Percentiles rank a stretch among this genome's conserved stretches.
Evolutionary conservation across 2,113 vertebrate genomes (phyloP).

Genomic region (Percopsis transmontana): DNA sequence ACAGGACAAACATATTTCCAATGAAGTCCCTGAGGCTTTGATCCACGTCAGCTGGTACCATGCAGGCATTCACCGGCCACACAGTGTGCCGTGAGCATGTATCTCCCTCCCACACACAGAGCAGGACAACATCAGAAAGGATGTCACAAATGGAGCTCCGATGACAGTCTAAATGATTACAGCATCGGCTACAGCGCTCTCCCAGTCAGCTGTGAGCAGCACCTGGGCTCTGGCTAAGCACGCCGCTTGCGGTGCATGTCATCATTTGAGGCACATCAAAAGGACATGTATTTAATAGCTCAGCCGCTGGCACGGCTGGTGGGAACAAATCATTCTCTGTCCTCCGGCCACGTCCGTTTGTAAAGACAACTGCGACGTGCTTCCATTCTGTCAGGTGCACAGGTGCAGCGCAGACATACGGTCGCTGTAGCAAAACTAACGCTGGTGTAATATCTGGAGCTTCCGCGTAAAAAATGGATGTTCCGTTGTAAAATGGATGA

Average conservation of each 20-base stretch:
- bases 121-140: background rate
- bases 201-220: conserved; percentile 26
- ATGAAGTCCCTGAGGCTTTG: too few species aligned
- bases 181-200: conserved; percentile 26
- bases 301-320: conserved; percentile 49
- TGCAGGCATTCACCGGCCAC: too few species aligned
- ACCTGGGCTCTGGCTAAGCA: conserved; percentile 44
- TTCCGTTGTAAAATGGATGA: conserved; percentile 28
- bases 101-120: background rate
- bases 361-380: conserved; percentile 63
- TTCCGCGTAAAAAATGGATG: conserved; percentile 36
- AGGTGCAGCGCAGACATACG: conserved; percentile 56
- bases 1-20: too few species aligned
- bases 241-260: conserved; percentile 62
- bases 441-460: conserved; percentile 22
- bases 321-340: conserved; percentile 61
- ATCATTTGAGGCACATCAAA: conserved; percentile 54
- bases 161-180: conserved; percentile 45
- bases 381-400: conserved; percentile 65
- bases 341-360: conserved; percentile 66
- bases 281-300: conserved; percentile 60
- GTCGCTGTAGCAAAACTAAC: conserved; percentile 11
- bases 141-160: conserved; percentile 13
- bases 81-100: too few species aligned
- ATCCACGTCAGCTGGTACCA: too few species aligned